Conservation (phyloP, 2,113 vertebrate genomes). For the Leuciscus idus region DNA sequence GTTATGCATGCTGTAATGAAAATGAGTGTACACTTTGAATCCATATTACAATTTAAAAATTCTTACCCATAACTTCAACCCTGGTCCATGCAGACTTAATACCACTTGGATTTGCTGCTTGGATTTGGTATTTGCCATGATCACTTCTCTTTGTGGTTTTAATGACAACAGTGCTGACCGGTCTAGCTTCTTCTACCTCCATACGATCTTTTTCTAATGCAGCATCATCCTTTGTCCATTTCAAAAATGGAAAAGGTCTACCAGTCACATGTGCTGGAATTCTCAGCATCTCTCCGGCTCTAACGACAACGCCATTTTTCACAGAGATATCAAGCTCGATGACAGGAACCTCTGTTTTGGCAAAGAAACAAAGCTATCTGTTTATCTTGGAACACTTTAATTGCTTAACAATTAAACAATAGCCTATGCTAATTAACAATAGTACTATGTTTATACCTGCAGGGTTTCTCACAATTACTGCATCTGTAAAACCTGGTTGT, state of each 20-base stretch:
- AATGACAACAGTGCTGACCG: slow-evolving; percentile 83
- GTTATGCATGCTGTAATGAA: background rate
- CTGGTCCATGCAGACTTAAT: slow-evolving; percentile 84
- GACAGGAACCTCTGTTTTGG: slow-evolving; percentile 82
- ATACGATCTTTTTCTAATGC: slow-evolving; percentile 86
- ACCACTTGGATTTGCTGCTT: slow-evolving; percentile 89
- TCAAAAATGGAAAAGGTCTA: slow-evolving; percentile 85
- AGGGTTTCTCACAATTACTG: slow-evolving; percentile 89
- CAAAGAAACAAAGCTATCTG: slow-evolving; percentile 38
- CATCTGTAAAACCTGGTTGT: slow-evolving; percentile 88
- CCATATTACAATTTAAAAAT: background rate
- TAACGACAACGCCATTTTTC: slow-evolving; percentile 84
- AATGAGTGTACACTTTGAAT: background rate
- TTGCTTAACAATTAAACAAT: background rate
- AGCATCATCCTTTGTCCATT: slow-evolving; percentile 86
- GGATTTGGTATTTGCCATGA: slow-evolving; percentile 89
- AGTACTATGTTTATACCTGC: slow-evolving; percentile 79
- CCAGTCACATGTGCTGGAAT: slow-evolving; percentile 90
- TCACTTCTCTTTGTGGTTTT: slow-evolving; percentile 87
- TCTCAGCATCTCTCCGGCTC: slow-evolving; percentile 88
- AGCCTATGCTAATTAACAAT: background rate
- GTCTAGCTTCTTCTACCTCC: slow-evolving; percentile 85
- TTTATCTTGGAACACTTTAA: background rate
- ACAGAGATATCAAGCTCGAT: slow-evolving; percentile 90
- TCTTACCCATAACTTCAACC: slow-evolving; percentile 93